Base-by-base conservation (phyloP, 2,888 invertebrate species). In the Lordiphosa andalusiaca region DNA sequence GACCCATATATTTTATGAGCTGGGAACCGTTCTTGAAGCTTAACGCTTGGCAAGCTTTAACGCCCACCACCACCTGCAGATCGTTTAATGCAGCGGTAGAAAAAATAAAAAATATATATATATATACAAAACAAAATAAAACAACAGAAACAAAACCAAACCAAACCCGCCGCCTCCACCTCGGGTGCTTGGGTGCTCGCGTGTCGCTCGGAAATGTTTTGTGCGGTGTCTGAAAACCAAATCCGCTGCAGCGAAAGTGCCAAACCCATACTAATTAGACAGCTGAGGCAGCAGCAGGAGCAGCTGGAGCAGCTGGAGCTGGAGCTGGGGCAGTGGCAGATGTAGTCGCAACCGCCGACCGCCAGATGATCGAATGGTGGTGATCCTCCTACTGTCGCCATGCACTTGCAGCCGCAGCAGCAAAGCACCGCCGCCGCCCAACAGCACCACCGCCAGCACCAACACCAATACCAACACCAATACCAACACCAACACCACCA, bases 281-380 rank as follows among this genome's bases (percentile, higher is more conserved):
- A 37, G 35, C 13, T 19, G 41, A 5, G 12, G 12, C 21, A 25
- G 23, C n/a, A 37, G 38, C 37, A n/a, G 30, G n/a, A 10, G 42
- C 7, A 23, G n/a, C 7, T 38, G 42, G 10, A 42, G 42, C 0
- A 38, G 36, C 12, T 52, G 49, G 1, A 36, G 39, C 12, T 52
- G 48, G 25, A 48, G 33, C 23, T 47, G 16, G 19, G 54, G 50
- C 50, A 50, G 41, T 42, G 55, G 71, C 60, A 71, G 59, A 76
- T 80, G 75, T 73, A 70, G 80, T 64, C 75, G 53, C 60, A 47
- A 52, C 58, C 54, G 73, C 65, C 74, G 42, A 73, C 65, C 60
- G 73, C 86, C 89, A 88, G 88, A 89, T 89, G 89, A 88, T 89
- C 89, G 89, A 89, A 90, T 90, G 90, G 90, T 90, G 88, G 90